phyloP scores from a whole-genome alignment of 2,888 invertebrate species.

The Polietes domitor region DNA sequence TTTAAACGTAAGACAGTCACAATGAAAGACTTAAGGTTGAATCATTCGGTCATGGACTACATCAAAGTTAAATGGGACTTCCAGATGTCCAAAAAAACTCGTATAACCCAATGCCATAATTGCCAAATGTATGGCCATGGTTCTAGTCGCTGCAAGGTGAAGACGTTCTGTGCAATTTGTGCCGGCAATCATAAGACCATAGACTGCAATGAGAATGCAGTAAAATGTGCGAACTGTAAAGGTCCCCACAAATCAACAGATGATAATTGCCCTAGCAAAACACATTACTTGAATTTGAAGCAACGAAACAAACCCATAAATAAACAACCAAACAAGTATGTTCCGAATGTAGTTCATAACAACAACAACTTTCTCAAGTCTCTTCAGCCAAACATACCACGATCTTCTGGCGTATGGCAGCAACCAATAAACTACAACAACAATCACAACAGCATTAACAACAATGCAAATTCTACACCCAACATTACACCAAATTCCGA shows the following conservation, averaged over 20 bases:
- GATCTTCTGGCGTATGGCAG: background rate
- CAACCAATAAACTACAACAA: too few species aligned
- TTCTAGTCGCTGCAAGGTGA: slow-evolving; percentile 6
- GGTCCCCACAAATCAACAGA: slow-evolving; percentile 20
- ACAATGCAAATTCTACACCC: background rate
- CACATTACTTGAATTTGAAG: background rate
- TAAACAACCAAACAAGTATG: background rate
- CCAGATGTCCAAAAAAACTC: background rate
- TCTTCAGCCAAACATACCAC: background rate
- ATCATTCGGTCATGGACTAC: background rate
- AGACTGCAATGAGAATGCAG: background rate
- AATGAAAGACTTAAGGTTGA: background rate
- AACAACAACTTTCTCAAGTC: background rate
- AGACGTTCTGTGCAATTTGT: slow-evolving; percentile 38
- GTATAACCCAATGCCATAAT: slow-evolving; percentile 17
- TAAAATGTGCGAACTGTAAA: slow-evolving; percentile 42
- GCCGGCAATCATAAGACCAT: slow-evolving; percentile 5
- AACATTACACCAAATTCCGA: background rate
- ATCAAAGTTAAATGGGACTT: slow-evolving; percentile 10
- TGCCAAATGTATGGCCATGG: slow-evolving; percentile 37
- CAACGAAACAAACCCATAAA: background rate
- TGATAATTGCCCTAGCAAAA: slow-evolving; percentile 17
- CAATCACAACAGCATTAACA: background rate
- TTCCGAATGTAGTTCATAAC: background rate
- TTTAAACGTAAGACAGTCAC: slow-evolving; percentile 20